Evolutionary conservation across 2,888 invertebrate genomes (phyloP).

Genomic region (Yponomeuta malinellus): DNA sequence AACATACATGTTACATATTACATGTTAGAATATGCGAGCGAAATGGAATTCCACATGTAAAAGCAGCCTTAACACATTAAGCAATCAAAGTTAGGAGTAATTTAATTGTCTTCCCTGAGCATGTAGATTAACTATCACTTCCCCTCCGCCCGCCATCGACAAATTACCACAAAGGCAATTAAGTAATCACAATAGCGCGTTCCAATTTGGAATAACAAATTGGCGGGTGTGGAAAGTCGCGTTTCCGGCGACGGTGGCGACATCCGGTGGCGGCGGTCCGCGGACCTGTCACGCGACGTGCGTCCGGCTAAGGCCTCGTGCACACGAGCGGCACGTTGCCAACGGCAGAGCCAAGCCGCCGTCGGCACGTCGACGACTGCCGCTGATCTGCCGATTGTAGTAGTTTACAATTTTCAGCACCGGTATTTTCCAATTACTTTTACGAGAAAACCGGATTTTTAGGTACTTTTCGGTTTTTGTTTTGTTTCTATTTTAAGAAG

Average conservation of each 20-base stretch:
- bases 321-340: neutral
- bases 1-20: too few species aligned
- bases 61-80: neutral
- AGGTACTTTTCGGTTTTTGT: too few species aligned
- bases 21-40: too few species aligned
- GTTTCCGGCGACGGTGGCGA: neutral
- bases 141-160: neutral
- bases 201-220: neutral
- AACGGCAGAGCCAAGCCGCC: neutral
- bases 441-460: too few species aligned
- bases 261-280: neutral
- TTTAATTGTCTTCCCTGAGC: neutral
- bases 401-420: too few species aligned
- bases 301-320: neutral
- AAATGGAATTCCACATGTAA: too few species aligned
- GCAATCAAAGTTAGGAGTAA: neutral
- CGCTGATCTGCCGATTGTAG: too few species aligned
- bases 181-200: neutral
- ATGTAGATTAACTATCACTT: neutral
- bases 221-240: neutral
- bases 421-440: too few species aligned
- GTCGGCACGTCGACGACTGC: too few species aligned
- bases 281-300: neutral
- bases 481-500: too few species aligned
- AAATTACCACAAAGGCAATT: slow-evolving; percentile 1